Percentiles rank a stretch among this genome's conserved stretches.
These are phyloP conservation scores for Maniola hyperantus DNA, from an alignment of 2,888 invertebrate genomes.

Conservation along the genomic window DNA sequence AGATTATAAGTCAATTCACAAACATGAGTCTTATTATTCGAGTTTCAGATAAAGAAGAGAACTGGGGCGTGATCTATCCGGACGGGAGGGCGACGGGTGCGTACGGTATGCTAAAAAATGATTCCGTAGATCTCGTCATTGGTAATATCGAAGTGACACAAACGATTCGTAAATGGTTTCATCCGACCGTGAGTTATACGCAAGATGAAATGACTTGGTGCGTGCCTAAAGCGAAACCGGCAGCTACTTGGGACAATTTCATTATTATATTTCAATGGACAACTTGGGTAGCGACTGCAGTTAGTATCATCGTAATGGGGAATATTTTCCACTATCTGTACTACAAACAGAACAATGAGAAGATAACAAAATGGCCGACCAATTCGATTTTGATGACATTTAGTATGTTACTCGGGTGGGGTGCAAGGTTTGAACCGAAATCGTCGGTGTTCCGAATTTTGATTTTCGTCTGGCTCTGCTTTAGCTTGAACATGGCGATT, in stretches of 20 bases:
- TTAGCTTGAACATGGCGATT: slow-evolving; percentile 76
- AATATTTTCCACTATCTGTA: slow-evolving; percentile 67
- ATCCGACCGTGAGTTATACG: slow-evolving; percentile 73
- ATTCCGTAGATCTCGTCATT: slow-evolving; percentile 66
- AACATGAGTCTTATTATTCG: slow-evolving; percentile 71
- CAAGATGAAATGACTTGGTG: slow-evolving; percentile 80
- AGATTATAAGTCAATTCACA: slow-evolving; percentile 73
- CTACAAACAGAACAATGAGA: slow-evolving; percentile 57
- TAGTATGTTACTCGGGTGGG: slow-evolving; percentile 76
- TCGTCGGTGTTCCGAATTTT: slow-evolving; percentile 69
- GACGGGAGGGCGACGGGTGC: slow-evolving; percentile 71
- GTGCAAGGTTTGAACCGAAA: slow-evolving; percentile 66
- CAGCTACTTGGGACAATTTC: slow-evolving; percentile 74
- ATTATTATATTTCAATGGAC: slow-evolving; percentile 75
- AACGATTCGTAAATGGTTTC: slow-evolving; percentile 69
- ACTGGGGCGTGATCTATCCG: slow-evolving; percentile 65
- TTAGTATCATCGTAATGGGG: slow-evolving; percentile 63
- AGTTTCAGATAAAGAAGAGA: slow-evolving; percentile 64
- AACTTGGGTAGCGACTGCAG: slow-evolving; percentile 70
- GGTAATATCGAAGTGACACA: slow-evolving; percentile 77
- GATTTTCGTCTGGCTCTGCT: slow-evolving; percentile 74
- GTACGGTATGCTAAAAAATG: slow-evolving; percentile 59
- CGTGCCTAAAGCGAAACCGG: slow-evolving; percentile 67
- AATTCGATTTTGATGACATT: slow-evolving; percentile 75
- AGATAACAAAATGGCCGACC: slow-evolving; percentile 71